phyloP scores from a whole-genome alignment of 2,888 invertebrate genomes.

The Cheilosia grossa region DNA sequence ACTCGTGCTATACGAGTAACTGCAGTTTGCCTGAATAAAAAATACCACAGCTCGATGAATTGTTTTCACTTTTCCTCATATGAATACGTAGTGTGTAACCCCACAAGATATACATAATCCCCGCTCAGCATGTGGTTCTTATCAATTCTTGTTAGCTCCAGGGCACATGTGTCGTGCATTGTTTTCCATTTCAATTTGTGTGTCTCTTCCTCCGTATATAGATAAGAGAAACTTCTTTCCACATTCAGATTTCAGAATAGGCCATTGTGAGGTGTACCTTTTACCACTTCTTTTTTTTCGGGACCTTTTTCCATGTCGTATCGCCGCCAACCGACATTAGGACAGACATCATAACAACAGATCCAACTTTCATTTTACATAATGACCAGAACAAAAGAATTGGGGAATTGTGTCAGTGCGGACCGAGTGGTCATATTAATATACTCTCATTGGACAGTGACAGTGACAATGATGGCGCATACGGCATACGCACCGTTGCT shows the following conservation, averaged over 20 bases:
- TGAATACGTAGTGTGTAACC: conserved; percentile 13
- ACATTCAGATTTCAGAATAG: background rate
- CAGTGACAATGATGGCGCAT: conserved; percentile 50
- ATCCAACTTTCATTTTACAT: conserved; percentile 67
- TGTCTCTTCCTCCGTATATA: conserved; percentile 16
- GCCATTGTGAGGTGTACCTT: conserved; percentile 1
- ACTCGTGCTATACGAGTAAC: conserved; percentile 31
- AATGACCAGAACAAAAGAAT: conserved; percentile 53
- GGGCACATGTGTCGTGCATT: conserved; percentile 43
- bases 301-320: conserved; percentile 34
- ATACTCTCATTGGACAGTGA: conserved; percentile 63
- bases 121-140: conserved; percentile 45
- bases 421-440: conserved; percentile 34
- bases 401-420: conserved; percentile 68
- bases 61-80: conserved; percentile 63
- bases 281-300: conserved; percentile 21
- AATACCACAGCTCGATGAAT: conserved; percentile 11
- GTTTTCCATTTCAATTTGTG: conserved; percentile 67
- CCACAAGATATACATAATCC: conserved; percentile 48
- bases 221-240: conserved; percentile 57
- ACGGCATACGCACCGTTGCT: background rate
- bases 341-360: conserved; percentile 21
- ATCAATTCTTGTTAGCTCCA: conserved; percentile 64
- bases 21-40: conserved; percentile 28
- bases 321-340: conserved; percentile 22